Evolutionary conservation across 2,113 vertebrate genomes (phyloP), one percentile per base, ranked within the genome.

Genomic region (Cyanocitta stelleri): DNA sequence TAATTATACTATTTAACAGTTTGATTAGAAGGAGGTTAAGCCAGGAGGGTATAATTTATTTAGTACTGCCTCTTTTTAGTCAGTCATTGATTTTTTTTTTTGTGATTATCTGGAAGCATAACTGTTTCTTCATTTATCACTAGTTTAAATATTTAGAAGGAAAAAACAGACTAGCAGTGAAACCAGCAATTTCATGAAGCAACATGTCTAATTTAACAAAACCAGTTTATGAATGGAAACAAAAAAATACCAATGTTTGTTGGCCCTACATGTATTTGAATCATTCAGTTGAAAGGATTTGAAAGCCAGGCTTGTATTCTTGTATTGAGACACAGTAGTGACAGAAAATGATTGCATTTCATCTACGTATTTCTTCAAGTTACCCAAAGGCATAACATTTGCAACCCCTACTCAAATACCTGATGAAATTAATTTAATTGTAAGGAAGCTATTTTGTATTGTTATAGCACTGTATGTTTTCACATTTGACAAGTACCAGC

Each of bases 401-500:
- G 85, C 83, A 94, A 77, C 59, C 33, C 69, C 75, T 67, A 76
- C 67, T 85, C 79, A 83, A 96, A 96, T 61, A 83, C 54, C 67
- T 7, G 41, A 83, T 51, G 37, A 87, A 97, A 77, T 64, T 63
- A 83, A 93, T 97, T 89, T 96, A 96, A 82, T 96, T 93, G 86
- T 94, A 93, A 96, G 98, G 97, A 98, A 98, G 98, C 98, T 96
- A 98, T 98, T 98, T 97, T 61, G 49, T 96, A 95, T 98, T 98
- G 89, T 98, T 97, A 73, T 18, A 21, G 93, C 97, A 92, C 63
- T 85, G 35, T 90, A 78, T 96, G 97, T 98, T 97, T 97, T 97
- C 91, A 63, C 90, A 89, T 97, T 97, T 98, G 98, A 98, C 97
- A 98, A 98, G 97, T 98, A 98, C 97, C 95, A 98, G 96, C 98